Base-by-base conservation (phyloP, 2,113 vertebrate species). In the Sorex fumeus region DNA sequence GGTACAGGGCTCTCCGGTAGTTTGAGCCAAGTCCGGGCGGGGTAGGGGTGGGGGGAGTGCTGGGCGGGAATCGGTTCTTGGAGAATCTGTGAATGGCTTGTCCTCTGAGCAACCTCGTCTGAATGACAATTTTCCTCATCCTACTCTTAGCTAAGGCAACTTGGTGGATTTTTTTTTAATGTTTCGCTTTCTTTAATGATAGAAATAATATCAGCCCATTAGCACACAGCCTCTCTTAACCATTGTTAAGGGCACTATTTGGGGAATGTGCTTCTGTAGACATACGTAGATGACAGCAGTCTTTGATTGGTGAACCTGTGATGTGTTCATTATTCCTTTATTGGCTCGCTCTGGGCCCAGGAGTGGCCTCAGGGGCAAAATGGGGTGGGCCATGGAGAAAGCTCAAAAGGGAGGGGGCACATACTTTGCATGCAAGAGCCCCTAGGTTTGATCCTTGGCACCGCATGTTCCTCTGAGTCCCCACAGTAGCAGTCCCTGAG, bases 111-210 rank as follows among this genome's bases (percentile, higher is more conserved):
- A 47, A 60, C 47, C 34, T 70, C 86, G 70, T 81, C 50, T 45
- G 79, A 90, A 83, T 86, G 86, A 60, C 45, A 88, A 93, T 76
- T 30, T 80, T 53, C 53, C 53, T 34, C 5, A 43, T 36, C 43
- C 16, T 45, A 43, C 50, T 84, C 85, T 53, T 27, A 50, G 81
- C 69, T 62, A 77, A 90, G 91, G 86, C 11, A 12, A 78, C 19
- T 81, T 32, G 53, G 32, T 50, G 87, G 78, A 30, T 40, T 2
- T 53, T 87, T 93, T 87, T 53, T 77, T 69, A 91, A 80, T 72
- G n/a, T 84, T 81, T 87, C 62, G 57, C 45, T 81, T 87, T 91
- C 40, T 64, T 43, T 60, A 64, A 66, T 74, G 32, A 74, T 64
- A 81, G 76, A 79, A 82, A 90, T 72, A 84, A 75, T 40, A 90